phyloP scores from a whole-genome alignment of 2,888 invertebrate species.

The Clusia tigrina region DNA sequence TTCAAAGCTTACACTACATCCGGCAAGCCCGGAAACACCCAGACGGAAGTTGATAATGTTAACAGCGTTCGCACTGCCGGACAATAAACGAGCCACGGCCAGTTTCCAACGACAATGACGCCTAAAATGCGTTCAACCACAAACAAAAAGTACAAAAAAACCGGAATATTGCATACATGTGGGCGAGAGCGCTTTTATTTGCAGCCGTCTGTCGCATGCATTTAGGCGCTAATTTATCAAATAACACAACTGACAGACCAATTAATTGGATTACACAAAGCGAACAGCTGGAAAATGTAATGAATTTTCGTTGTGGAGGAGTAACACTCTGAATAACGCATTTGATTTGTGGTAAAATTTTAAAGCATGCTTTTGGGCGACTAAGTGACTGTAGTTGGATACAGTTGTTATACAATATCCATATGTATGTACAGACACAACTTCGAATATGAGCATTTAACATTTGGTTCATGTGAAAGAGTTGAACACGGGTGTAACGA shows the following conservation, averaged over 20 bases:
- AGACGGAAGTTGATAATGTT: conserved; percentile 24
- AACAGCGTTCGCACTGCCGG: conserved; percentile 8
- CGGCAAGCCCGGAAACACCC: background rate
- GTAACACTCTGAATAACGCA: background rate
- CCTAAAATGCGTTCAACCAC: no score
- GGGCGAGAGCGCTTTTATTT: background rate
- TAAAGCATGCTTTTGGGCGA: background rate
- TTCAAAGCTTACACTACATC: conserved; percentile 4
- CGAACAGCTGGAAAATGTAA: background rate
- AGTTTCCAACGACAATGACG: background rate
- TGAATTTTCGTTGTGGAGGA: background rate
- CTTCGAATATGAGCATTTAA: no score
- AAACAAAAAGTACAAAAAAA: conserved; percentile 5
- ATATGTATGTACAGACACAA: no score
- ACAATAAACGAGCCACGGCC: background rate
- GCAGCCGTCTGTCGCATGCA: conserved; percentile 20
- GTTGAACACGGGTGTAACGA: no score
- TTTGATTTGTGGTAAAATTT: background rate
- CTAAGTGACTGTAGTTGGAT: background rate
- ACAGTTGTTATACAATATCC: no score
- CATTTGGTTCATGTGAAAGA: no score
- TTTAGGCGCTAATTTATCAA: conserved; percentile 29
- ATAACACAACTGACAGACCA: conserved; percentile 21
- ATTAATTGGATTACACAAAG: conserved; percentile 6
- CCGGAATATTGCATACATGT: conserved; percentile 19